Percentiles rank a stretch among this genome's conserved stretches.
Conservation (phyloP, 2,888 invertebrate species). For the Drosophila conformis region DNA sequence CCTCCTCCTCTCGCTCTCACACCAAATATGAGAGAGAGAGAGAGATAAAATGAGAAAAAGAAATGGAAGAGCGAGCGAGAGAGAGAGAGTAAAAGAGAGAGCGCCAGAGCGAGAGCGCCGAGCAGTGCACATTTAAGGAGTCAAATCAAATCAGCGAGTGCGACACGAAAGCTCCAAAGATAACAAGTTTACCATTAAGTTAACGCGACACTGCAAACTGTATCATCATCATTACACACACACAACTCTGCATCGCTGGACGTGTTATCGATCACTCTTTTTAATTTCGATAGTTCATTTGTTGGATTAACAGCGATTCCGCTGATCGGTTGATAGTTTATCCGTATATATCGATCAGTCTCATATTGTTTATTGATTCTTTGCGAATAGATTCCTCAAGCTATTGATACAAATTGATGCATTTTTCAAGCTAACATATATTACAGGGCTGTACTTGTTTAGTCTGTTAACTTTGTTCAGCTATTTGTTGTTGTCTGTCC, state of each 20-base stretch:
- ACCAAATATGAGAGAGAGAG: conserved; percentile 7
- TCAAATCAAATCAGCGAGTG: conserved; percentile 7
- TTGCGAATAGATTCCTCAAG: too few relatives aligned
- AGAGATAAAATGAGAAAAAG: conserved; percentile 2
- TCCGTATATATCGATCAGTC: not conserved
- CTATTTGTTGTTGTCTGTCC: not conserved
- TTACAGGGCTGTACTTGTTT: not conserved
- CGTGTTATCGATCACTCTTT: not conserved
- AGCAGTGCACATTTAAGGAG: conserved; percentile 8
- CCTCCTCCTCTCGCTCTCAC: not conserved
- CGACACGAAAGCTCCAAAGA: not conserved
- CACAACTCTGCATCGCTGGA: not conserved
- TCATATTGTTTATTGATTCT: not conserved
- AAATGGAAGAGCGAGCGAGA: not conserved
- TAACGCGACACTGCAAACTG: conserved; percentile 1
- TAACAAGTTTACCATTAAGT: conserved; percentile 9
- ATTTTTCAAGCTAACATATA: not conserved
- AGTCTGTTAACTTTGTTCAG: not conserved
- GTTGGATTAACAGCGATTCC: not conserved
- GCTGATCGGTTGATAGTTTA: not conserved
- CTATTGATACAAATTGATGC: not conserved
- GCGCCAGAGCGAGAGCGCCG: not conserved
- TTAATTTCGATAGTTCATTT: not conserved
- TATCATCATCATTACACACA: not conserved
- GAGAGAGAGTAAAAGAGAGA: not conserved